phyloP scores from a whole-genome alignment of 1,140 invertebrate species.

The Leguminivora glycinivorella region DNA sequence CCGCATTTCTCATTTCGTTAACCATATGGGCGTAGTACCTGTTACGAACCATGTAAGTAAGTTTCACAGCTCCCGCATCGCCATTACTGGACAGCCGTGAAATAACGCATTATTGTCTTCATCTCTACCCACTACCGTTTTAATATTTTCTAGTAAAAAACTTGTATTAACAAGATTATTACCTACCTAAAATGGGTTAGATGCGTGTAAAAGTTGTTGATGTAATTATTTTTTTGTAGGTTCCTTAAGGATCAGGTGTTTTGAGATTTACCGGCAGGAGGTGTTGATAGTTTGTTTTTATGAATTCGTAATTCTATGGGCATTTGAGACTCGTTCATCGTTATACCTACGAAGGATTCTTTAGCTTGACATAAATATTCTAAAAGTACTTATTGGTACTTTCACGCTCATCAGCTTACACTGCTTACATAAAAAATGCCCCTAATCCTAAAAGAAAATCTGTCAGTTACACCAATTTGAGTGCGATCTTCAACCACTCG shows the following conservation, averaged over 20 bases:
- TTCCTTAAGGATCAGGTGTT: not conserved
- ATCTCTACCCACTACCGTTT: not conserved
- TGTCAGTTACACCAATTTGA: not conserved
- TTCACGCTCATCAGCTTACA: too few relatives aligned
- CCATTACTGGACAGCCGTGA: not conserved
- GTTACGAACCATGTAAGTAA: not conserved
- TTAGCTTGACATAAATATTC: too few relatives aligned
- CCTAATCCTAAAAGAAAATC: not conserved
- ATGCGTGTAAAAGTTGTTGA: not conserved
- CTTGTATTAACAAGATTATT: slow-evolving; percentile 3
- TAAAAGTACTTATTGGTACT: too few relatives aligned
- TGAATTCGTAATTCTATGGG: not conserved
- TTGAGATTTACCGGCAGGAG: not conserved
- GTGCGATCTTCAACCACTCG: not conserved
- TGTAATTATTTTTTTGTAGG: not conserved
- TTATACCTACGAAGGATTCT: too few relatives aligned
- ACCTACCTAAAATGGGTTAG: not conserved
- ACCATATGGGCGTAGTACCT: slow-evolving; percentile 7
- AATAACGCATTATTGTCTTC: not conserved
- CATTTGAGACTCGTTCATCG: too few relatives aligned
- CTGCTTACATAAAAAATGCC: not conserved
- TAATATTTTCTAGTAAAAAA: not conserved
- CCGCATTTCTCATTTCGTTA: not conserved
- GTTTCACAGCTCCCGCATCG: not conserved
- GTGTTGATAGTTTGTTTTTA: not conserved